These are phyloP conservation scores for Drosophila trichaetosa DNA, from an alignment of 2,888 invertebrate genomes.

Conservation along the genomic window DNA sequence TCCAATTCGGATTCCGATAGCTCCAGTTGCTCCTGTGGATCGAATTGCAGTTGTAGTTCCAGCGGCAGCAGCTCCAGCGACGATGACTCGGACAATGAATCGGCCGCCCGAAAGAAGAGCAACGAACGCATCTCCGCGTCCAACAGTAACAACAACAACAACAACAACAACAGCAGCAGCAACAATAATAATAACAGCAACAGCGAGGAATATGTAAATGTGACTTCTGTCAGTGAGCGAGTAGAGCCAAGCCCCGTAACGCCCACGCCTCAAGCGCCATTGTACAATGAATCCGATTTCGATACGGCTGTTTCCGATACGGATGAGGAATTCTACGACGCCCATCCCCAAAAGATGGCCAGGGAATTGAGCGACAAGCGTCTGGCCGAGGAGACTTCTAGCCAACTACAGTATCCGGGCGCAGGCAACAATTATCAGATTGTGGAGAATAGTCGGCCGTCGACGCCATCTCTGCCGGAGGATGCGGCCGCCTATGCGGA, in stretches of 20 bases:
- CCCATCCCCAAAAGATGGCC: constrained; percentile 91
- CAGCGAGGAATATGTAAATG: constrained; percentile 56
- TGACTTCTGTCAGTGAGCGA: constrained; percentile 83
- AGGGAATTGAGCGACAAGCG: constrained; percentile 91
- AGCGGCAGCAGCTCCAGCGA: constrained; percentile 87
- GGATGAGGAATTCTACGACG: constrained; percentile 95
- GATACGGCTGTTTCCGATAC: constrained; percentile 94
- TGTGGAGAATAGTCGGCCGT: constrained; percentile 88
- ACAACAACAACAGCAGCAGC: neutral
- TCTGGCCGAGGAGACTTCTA: constrained; percentile 87
- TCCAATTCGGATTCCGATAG: constrained; percentile 91
- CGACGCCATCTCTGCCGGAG: constrained; percentile 87
- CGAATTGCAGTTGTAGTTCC: constrained; percentile 93
- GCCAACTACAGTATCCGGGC: neutral
- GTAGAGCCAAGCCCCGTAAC: constrained; percentile 33
- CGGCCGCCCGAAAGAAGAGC: constrained; percentile 83
- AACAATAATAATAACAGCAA: neutral
- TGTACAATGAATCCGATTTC: constrained; percentile 92
- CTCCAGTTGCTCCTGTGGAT: constrained; percentile 92
- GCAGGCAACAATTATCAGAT: constrained; percentile 86
- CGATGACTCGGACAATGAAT: constrained; percentile 87
- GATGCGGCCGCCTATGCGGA: constrained; percentile 77
- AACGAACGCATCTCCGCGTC: constrained; percentile 25
- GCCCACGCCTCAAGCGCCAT: constrained; percentile 85
- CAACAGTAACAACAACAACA: constrained; percentile 5